phyloP scores from a whole-genome alignment of 2,113 vertebrate species.

The Lepisosteus oculatus region DNA sequence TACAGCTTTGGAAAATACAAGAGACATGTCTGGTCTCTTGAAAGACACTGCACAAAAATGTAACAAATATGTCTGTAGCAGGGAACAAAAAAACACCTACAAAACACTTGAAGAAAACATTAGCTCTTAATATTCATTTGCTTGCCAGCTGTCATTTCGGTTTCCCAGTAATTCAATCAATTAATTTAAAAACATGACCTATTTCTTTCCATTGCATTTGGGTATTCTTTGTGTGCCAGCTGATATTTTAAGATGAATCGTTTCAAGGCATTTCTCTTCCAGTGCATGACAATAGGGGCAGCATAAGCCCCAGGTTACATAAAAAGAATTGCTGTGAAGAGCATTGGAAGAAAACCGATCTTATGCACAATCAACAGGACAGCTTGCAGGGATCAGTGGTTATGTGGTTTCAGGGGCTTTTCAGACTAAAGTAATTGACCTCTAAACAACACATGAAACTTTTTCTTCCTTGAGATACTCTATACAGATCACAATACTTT shows the following conservation, averaged over 20 bases:
- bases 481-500: background rate
- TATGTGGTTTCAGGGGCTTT: background rate
- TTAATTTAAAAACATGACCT: conserved; percentile 55
- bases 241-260: conserved; percentile 13
- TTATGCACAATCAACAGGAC: background rate
- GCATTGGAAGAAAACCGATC: no score
- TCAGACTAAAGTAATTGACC: background rate
- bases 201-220: conserved; percentile 38
- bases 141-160: conserved; percentile 47
- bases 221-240: no score
- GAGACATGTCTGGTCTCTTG: no score
- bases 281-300: conserved; percentile 5
- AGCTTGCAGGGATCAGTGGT: background rate
- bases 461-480: background rate
- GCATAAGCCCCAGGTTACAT: no score
- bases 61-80: background rate
- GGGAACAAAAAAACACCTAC: background rate
- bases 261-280: conserved; percentile 9
- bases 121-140: conserved; percentile 46
- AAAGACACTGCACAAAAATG: no score
- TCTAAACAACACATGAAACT: background rate
- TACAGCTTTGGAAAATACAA: background rate
- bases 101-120: conserved; percentile 31
- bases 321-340: no score
- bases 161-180: conserved; percentile 51